Conservation (phyloP, 1,140 invertebrate species). For the Cardiocondyla obscurior region DNA sequence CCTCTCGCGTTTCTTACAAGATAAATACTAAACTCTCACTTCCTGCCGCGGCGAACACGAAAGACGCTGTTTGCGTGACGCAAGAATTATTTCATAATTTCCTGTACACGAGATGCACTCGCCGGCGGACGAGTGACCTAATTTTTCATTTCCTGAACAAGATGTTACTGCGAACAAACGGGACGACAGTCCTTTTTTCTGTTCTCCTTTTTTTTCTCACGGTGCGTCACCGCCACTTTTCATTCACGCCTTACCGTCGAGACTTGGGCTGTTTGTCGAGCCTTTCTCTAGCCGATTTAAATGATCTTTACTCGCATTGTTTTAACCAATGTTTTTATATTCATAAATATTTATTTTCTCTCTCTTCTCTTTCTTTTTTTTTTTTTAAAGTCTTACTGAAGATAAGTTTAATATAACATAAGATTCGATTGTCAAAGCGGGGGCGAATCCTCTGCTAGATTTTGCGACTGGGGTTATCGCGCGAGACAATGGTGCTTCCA, state of each 20-base stretch:
- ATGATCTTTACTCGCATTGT: too few species aligned
- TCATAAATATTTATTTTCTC: too few species aligned
- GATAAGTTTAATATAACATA: neutral
- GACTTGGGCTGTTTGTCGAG: neutral
- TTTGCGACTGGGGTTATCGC: neutral
- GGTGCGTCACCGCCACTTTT: neutral
- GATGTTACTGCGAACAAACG: neutral
- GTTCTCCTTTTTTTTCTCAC: constrained; percentile 18
- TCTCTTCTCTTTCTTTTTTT: too few species aligned
- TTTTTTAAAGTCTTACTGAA: neutral
- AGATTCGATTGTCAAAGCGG: neutral
- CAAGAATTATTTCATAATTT: constrained; percentile 61
- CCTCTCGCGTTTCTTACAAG: neutral
- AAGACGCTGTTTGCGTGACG: constrained; percentile 15
- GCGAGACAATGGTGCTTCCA: neutral
- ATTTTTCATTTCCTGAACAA: constrained; percentile 36
- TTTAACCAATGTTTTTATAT: too few species aligned
- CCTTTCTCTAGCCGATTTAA: too few species aligned
- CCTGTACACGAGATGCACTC: constrained; percentile 44
- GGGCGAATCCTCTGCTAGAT: neutral
- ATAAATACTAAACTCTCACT: constrained; percentile 7
- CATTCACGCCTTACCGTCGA: neutral
- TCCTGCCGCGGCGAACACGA: constrained; percentile 24
- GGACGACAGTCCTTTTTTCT: constrained; percentile 32
- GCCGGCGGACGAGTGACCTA: constrained; percentile 47